phyloP scores from a whole-genome alignment of 2,888 invertebrate genomes.

The Onchidella celtica region DNA sequence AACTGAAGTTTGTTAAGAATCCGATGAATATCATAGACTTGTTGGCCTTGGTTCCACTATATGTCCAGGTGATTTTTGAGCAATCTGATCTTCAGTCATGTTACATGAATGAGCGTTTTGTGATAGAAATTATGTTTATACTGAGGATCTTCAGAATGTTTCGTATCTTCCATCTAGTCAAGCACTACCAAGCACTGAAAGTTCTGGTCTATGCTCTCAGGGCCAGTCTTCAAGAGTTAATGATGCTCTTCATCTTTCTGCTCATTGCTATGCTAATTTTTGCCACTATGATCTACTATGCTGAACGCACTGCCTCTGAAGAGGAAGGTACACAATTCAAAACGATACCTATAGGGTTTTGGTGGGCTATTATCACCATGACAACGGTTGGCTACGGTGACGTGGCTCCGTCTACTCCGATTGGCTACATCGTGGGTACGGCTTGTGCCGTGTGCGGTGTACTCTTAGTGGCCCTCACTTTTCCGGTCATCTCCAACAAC shows the following conservation, averaged over 20 bases:
- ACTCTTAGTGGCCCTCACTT: conserved; percentile 76
- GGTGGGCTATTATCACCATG: conserved; percentile 81
- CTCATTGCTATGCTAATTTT: conserved; percentile 79
- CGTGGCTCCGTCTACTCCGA: conserved; percentile 71
- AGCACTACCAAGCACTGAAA: conserved; percentile 81
- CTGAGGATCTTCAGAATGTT: conserved; percentile 81
- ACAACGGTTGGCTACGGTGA: conserved; percentile 79
- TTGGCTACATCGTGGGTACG: conserved; percentile 76
- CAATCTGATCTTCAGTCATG: conserved; percentile 69
- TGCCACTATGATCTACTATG: conserved; percentile 79
- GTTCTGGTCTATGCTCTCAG: conserved; percentile 81
- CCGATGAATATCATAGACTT: conserved; percentile 78
- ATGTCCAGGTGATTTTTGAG: conserved; percentile 76
- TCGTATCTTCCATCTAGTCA: conserved; percentile 81
- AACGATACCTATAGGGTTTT: conserved; percentile 80
- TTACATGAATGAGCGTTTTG: conserved; percentile 74
- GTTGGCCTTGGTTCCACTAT: conserved; percentile 77
- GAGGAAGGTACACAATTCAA: conserved; percentile 69
- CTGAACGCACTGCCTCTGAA: conserved; percentile 75
- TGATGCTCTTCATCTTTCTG: conserved; percentile 78
- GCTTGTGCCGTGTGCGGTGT: conserved; percentile 77
- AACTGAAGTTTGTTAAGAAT: conserved; percentile 70
- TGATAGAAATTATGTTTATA: conserved; percentile 80
- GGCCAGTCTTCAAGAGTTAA: conserved; percentile 79
- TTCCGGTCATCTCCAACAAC: conserved; percentile 79